These are phyloP conservation scores for Physella acuta DNA, from an alignment of 1,140 invertebrate genomes.

Conservation along the genomic window DNA sequence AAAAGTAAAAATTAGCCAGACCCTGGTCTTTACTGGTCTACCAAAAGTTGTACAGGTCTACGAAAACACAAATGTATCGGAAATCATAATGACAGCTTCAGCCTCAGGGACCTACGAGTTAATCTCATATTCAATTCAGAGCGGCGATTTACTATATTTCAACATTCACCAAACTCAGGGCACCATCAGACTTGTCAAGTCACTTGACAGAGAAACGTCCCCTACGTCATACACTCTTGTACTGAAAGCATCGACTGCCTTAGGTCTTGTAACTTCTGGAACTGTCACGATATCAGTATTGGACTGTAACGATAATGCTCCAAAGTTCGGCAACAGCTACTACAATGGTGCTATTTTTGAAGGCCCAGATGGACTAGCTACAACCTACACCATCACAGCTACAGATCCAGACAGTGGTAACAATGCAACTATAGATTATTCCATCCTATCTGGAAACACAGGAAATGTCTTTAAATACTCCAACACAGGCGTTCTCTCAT, in stretches of 20 bases:
- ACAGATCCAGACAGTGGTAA: constrained; percentile 84
- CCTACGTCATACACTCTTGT: constrained; percentile 80
- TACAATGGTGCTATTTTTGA: constrained; percentile 66
- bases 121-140: neutral
- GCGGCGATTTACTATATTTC: constrained; percentile 62
- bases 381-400: constrained; percentile 78
- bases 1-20: neutral
- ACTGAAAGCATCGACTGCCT: constrained; percentile 68
- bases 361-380: constrained; percentile 71
- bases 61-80: neutral
- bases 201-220: constrained; percentile 86
- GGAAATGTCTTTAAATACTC: constrained; percentile 1
- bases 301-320: constrained; percentile 66
- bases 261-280: constrained; percentile 42
- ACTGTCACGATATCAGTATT: constrained; percentile 64
- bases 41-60: constrained; percentile 3
- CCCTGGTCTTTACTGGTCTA: neutral
- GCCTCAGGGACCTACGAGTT: neutral
- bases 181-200: constrained; percentile 84
- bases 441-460: constrained; percentile 16
- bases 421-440: constrained; percentile 75
- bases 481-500: neutral
- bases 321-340: constrained; percentile 35
- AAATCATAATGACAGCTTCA: constrained; percentile 7
- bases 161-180: constrained; percentile 70